Conservation (phyloP, 2,888 invertebrate genomes). For the Kuschelorhynchus macadamiae region DNA sequence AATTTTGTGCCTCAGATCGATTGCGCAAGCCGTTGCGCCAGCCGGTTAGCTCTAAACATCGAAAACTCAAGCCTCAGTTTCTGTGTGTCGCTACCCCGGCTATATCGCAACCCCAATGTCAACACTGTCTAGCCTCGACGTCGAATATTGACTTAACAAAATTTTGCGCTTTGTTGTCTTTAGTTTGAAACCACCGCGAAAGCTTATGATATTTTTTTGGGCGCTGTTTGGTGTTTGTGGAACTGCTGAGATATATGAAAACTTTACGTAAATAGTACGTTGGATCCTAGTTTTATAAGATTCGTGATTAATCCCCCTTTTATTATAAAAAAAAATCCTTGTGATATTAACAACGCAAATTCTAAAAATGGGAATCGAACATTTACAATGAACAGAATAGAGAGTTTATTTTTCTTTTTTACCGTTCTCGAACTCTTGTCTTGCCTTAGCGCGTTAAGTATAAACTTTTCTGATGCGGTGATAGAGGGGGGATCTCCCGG, state of each 20-base stretch:
- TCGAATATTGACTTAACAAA: constrained; percentile 39
- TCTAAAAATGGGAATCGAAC: constrained; percentile 36
- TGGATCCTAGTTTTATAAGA: too few relatives aligned
- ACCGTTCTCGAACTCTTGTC: constrained; percentile 8
- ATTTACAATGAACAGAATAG: constrained; percentile 36
- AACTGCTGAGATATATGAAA: background rate
- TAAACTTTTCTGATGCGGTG: constrained; percentile 59
- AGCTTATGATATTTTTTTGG: constrained; percentile 26
- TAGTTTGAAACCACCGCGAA: constrained; percentile 16
- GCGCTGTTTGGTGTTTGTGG: constrained; percentile 32
- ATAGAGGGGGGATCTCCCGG: constrained; percentile 75
- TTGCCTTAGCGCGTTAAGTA: constrained; percentile 17
- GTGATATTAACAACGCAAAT: constrained; percentile 31
- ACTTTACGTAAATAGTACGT: too few relatives aligned
- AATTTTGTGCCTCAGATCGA: constrained; percentile 62
- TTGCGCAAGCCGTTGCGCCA: constrained; percentile 53
- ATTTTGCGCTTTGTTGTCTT: constrained; percentile 32
- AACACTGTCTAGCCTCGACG: constrained; percentile 29
- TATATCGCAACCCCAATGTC: constrained; percentile 57
- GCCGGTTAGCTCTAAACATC: constrained; percentile 52
- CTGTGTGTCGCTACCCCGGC: constrained; percentile 60
- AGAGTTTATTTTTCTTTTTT: constrained; percentile 13
- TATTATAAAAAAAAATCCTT: background rate
- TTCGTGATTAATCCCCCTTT: too few relatives aligned
- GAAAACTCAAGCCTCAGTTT: constrained; percentile 59